phyloP scores from a whole-genome alignment of 2,797 vertebrate species.

The Melanotaenia maccullochi region DNA sequence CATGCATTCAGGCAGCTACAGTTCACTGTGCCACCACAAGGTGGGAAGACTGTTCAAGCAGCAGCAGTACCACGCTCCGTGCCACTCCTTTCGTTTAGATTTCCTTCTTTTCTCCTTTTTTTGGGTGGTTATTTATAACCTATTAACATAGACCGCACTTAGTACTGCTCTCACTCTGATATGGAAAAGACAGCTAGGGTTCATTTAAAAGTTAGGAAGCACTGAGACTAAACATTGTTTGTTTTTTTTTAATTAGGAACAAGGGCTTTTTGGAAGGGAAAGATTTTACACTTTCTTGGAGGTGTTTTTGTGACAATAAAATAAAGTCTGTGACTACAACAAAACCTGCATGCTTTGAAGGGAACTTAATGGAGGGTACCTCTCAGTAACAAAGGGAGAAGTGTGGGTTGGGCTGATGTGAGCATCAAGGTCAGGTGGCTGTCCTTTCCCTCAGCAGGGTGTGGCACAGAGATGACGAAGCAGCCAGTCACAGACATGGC shows the following conservation, averaged over 20 bases:
- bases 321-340: slow-evolving; percentile 29
- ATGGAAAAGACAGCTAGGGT: slow-evolving; percentile 3
- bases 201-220: slow-evolving; percentile 21
- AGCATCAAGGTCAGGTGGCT: slow-evolving; percentile 78
- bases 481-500: slow-evolving; percentile 69
- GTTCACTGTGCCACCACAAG: slow-evolving; percentile 96
- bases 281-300: slow-evolving; percentile 15
- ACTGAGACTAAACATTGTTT: slow-evolving; percentile 9
- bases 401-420: slow-evolving; percentile 60
- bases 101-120: slow-evolving; percentile 46
- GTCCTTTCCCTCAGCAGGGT: slow-evolving; percentile 78
- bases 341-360: slow-evolving; percentile 27
- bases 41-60: slow-evolving; percentile 94
- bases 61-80: slow-evolving; percentile 81
- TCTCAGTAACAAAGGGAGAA: slow-evolving; percentile 36
- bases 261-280: slow-evolving; percentile 14
- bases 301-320: neutral
- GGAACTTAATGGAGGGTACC: slow-evolving; percentile 40
- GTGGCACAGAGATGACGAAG: slow-evolving; percentile 79
- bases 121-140: slow-evolving; percentile 10
- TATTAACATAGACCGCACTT: slow-evolving; percentile 12
- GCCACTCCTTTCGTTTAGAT: slow-evolving; percentile 70
- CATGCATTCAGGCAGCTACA: slow-evolving; percentile 91
- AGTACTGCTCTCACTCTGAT: neutral
- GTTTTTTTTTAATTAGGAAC: slow-evolving; percentile 9